phyloP scores from a whole-genome alignment of 2,113 vertebrate species.

The Myanophis thanlyinensis region DNA sequence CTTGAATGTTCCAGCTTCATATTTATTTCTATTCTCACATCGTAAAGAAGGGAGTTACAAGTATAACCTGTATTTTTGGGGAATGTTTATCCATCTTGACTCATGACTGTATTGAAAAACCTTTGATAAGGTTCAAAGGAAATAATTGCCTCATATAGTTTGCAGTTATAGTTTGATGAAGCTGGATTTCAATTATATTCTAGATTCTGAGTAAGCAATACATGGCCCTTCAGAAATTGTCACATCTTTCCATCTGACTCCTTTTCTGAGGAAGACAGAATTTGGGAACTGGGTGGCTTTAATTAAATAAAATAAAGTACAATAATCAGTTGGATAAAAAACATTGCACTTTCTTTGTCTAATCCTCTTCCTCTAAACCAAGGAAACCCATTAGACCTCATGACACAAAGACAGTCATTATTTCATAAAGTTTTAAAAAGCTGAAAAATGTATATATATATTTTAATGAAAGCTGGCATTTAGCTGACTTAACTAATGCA shows the following conservation, averaged over 20 bases:
- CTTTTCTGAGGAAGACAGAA: background rate
- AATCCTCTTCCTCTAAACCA: background rate
- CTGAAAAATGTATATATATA: too few species aligned
- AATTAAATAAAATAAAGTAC: background rate
- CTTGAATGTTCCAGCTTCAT: background rate
- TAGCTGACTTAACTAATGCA: background rate
- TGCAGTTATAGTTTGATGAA: background rate
- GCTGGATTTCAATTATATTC: background rate
- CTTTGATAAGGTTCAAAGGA: background rate
- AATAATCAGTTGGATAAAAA: background rate
- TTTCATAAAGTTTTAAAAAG: background rate
- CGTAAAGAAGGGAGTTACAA: background rate
- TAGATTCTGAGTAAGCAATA: background rate
- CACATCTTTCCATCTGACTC: background rate
- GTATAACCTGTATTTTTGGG: background rate
- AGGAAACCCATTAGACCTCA: background rate
- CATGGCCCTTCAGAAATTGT: background rate
- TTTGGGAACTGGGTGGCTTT: background rate
- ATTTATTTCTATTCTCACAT: background rate
- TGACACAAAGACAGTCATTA: background rate
- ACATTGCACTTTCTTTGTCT: background rate
- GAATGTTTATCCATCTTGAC: background rate
- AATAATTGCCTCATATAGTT: background rate
- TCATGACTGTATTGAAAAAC: background rate
- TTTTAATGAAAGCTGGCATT: background rate